phyloP scores from a whole-genome alignment of 2,113 vertebrate genomes.

The Perccottus glenii region DNA sequence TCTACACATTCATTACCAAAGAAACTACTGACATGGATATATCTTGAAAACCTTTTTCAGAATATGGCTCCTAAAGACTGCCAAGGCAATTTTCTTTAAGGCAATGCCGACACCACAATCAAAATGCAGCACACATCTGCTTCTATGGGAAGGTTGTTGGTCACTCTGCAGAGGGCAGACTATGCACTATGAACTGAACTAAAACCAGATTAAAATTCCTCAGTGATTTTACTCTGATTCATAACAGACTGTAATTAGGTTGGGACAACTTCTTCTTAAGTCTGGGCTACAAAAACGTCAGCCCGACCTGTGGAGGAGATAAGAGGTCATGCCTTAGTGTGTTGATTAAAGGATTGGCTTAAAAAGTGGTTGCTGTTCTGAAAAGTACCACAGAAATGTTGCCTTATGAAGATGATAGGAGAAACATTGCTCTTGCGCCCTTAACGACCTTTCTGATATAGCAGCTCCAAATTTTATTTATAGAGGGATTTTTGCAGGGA shows the following conservation, averaged over 20 bases:
- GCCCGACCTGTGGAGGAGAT: conserved; percentile 4
- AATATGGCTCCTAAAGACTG: no score
- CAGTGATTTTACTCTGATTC: conserved; percentile 28
- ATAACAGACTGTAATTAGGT: conserved; percentile 37
- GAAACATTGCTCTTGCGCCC: conserved; percentile 30
- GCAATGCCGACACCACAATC: conserved; percentile 3
- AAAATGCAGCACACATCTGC: conserved; percentile 30
- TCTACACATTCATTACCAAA: neutral
- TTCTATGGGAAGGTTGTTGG: conserved; percentile 22
- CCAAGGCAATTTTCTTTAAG: no score
- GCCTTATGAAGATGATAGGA: conserved; percentile 11
- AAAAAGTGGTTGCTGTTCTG: conserved; percentile 20
- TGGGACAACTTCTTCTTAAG: conserved; percentile 26
- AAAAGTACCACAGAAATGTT: conserved; percentile 29
- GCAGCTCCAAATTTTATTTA: conserved; percentile 44
- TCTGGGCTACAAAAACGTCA: conserved; percentile 7
- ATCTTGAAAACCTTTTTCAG: neutral
- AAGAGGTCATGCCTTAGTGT: conserved; percentile 15
- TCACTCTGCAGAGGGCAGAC: conserved; percentile 16
- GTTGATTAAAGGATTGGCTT: conserved; percentile 26
- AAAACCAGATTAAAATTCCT: conserved; percentile 33
- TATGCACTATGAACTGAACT: conserved; percentile 7
- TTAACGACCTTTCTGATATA: conserved; percentile 18
- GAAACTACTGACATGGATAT: neutral
- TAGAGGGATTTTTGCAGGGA: conserved; percentile 22